Base-by-base conservation (phyloP, 2,113 vertebrate species). In the Pteropus alecto region DNA sequence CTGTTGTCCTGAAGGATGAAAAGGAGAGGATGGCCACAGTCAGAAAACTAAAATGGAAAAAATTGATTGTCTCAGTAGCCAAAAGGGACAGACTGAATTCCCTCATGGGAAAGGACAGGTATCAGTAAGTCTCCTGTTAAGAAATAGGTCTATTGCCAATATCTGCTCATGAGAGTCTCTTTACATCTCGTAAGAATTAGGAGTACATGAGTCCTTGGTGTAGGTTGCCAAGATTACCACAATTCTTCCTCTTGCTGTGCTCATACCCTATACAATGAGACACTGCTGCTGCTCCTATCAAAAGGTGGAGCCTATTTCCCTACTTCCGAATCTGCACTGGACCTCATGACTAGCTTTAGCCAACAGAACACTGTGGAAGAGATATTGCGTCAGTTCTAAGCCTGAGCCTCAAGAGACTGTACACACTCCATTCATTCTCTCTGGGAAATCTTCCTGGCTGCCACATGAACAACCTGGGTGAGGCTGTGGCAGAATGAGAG, bases 21-120 rank as follows among this genome's bases (percentile, higher is more conserved):
- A 94, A 77, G 9, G 58, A 94, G 65, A 82, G 19, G 41, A 24
- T 6, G 6, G 54, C 22, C 58, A 38, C 0, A 6, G 46, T 71
- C 67, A 90, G 88, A 93, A 85, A 79, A 77, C 38, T 33, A 77
- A 95, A 82, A 90, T 18, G 74, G 41, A 78, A 70, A 89, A 84
- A 61, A 19, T 12, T 18, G 46, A 92, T 35, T 26, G 33, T 84
- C 28, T 51, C 63, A 15, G 84, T 13, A 67, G 30, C 61, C 48
- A 19, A 73, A 82, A 67, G 28, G 33, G 46, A 58, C 21, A 35
- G 12, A 56, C 56, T 13, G 28, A 73, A 58, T 51, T 41, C 46
- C 24, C 24, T 88, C 35, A 8, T 10, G 79, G 76, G 56, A 89
- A 85, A 77, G 33, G 48, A 61, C 60, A 85, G n/a, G 67, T 71